phyloP scores from a whole-genome alignment of 1,140 invertebrate species.

The Metopolophium dirhodum region DNA sequence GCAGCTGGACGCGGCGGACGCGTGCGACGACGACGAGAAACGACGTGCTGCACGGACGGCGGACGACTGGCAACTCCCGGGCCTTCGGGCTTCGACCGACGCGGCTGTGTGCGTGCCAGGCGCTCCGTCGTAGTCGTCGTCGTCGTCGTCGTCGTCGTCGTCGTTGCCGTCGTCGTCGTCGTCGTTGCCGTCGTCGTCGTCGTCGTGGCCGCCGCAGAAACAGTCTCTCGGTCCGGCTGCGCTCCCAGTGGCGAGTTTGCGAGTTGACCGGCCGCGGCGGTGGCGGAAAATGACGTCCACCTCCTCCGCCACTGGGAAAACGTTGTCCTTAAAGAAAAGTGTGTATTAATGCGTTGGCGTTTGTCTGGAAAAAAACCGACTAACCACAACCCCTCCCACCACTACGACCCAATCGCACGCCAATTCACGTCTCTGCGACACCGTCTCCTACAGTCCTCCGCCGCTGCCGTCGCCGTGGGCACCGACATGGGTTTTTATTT shows the following conservation, averaged over 20 bases:
- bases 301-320: not conserved
- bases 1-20: not conserved
- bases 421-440: not conserved
- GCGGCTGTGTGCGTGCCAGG: not conserved
- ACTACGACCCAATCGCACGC: not conserved
- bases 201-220: too few species aligned
- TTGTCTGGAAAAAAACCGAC: not conserved
- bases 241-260: not conserved
- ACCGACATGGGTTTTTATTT: not conserved
- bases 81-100: not conserved
- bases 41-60: not conserved
- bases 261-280: not conserved
- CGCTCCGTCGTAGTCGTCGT: not conserved
- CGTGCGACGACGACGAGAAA: not conserved
- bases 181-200: too few species aligned
- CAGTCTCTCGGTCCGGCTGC: not conserved
- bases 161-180: too few species aligned
- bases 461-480: too few species aligned
- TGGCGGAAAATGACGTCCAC: not conserved
- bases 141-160: too few species aligned
- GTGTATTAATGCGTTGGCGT: not conserved
- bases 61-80: slow-evolving; percentile 2
- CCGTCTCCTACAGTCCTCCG: not conserved
- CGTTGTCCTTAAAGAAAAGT: not conserved
- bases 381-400: too few species aligned